phyloP scores from a whole-genome alignment of 2,113 vertebrate genomes.

The Sceloporus tristichus region DNA sequence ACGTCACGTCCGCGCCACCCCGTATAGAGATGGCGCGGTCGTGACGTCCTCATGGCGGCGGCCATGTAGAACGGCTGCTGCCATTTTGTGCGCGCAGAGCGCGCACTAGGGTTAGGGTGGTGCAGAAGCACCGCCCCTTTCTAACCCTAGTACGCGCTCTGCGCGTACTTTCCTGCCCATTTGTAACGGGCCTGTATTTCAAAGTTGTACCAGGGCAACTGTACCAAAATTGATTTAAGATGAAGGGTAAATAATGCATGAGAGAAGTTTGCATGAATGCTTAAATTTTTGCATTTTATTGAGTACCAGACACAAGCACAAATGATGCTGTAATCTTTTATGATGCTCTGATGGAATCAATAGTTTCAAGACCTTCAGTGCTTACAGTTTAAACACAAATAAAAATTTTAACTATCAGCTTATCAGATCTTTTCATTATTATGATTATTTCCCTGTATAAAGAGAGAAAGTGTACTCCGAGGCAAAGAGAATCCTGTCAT shows the following conservation, averaged over 20 bases:
- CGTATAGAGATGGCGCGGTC: no score
- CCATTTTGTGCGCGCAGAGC: no score
- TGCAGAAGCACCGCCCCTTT: no score
- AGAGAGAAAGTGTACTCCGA: neutral
- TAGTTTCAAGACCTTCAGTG: neutral
- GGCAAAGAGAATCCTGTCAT: neutral
- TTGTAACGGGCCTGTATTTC: neutral
- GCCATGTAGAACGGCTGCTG: no score
- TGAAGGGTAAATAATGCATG: constrained; percentile 32
- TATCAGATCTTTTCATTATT: neutral
- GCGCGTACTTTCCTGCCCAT: no score
- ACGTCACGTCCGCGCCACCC: no score
- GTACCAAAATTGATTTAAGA: constrained; percentile 1
- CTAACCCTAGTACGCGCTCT: no score
- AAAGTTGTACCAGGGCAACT: neutral
- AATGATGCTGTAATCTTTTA: neutral
- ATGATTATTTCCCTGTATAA: neutral
- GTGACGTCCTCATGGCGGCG: no score
- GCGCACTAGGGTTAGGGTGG: no score
- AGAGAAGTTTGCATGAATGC: constrained; percentile 24
- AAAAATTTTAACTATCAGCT: neutral
- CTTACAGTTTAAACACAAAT: neutral
- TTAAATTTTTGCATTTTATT: constrained; percentile 26
- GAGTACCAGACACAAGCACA: constrained; percentile 4
- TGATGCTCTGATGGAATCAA: constrained; percentile 6